Conservation (phyloP, 2,888 invertebrate species). For the Brachycybe producta region DNA sequence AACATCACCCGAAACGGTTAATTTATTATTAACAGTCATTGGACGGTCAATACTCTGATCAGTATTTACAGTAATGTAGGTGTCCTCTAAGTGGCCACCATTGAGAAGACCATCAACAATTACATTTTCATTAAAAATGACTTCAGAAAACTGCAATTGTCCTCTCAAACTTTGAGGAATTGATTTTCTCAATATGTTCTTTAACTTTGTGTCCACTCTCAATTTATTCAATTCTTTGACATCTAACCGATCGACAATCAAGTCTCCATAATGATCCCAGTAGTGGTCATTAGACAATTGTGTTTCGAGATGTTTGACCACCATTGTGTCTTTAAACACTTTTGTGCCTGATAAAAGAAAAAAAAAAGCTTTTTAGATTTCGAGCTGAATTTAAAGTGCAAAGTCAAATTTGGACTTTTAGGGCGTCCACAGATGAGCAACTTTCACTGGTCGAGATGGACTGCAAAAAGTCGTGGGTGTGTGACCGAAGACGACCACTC, state of each 20-base stretch:
- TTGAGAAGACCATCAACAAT: not conserved
- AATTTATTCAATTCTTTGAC: not conserved
- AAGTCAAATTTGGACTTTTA: too few species aligned
- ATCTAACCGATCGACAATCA: constrained; percentile 1
- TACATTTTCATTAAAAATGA: constrained; percentile 1
- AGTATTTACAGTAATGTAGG: constrained; percentile 5
- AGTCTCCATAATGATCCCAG: constrained; percentile 7
- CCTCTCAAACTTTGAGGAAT: constrained; percentile 1
- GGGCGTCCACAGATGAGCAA: too few species aligned
- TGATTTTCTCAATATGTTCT: not conserved
- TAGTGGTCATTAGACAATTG: not conserved
- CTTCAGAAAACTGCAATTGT: not conserved
- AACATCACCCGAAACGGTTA: not conserved
- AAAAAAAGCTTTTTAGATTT: too few species aligned
- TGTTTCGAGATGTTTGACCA: not conserved
- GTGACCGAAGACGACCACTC: too few species aligned
- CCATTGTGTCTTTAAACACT: constrained; percentile 1
- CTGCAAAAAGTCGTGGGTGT: too few species aligned
- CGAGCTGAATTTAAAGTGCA: too few species aligned
- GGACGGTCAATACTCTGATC: constrained; percentile 1
- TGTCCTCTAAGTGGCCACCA: constrained; percentile 1
- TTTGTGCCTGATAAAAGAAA: too few species aligned
- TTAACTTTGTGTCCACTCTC: not conserved
- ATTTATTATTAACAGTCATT: not conserved
- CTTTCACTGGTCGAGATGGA: too few species aligned